These are phyloP conservation scores for Orius insidiosus DNA, from an alignment of 1,140 invertebrate genomes.

Conservation along the genomic window DNA sequence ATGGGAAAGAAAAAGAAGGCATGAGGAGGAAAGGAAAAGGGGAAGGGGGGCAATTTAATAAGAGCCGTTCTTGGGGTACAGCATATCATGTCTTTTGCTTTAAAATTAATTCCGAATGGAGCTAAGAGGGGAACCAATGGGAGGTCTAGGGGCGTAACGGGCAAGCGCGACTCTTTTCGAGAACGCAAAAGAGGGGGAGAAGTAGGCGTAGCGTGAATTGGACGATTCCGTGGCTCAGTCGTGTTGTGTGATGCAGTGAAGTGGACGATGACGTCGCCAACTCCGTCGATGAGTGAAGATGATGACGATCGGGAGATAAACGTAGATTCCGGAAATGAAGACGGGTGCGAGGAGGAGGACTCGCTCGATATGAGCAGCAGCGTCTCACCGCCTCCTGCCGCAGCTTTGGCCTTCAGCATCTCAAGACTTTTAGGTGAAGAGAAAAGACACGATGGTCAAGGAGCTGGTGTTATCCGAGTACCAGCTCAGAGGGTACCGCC, in stretches of 20 bases:
- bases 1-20: too few species aligned
- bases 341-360: slow-evolving; percentile 15
- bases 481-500: slow-evolving; percentile 62
- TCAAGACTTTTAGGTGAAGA: slow-evolving; percentile 30
- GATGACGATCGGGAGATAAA: slow-evolving; percentile 23
- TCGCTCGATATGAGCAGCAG: slow-evolving; percentile 7
- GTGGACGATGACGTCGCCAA: slow-evolving; percentile 13
- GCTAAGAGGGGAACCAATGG: neutral
- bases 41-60: slow-evolving; percentile 4
- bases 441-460: slow-evolving; percentile 1
- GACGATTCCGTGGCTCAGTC: neutral
- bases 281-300: slow-evolving; percentile 12
- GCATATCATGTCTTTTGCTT: slow-evolving; percentile 2
- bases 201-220: neutral
- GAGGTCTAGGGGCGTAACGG: too few species aligned
- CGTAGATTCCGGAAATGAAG: slow-evolving; percentile 21
- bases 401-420: slow-evolving; percentile 34
- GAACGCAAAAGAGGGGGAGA: too few species aligned
- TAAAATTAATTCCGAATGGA: slow-evolving; percentile 7
- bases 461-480: slow-evolving; percentile 74
- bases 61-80: slow-evolving; percentile 4
- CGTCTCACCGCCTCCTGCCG: slow-evolving; percentile 24
- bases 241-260: slow-evolving; percentile 5
- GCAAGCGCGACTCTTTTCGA: too few species aligned
- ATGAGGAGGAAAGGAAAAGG: too few species aligned